These are phyloP conservation scores for Melitaea cinxia DNA, from an alignment of 1,140 invertebrate species.

Conservation along the genomic window DNA sequence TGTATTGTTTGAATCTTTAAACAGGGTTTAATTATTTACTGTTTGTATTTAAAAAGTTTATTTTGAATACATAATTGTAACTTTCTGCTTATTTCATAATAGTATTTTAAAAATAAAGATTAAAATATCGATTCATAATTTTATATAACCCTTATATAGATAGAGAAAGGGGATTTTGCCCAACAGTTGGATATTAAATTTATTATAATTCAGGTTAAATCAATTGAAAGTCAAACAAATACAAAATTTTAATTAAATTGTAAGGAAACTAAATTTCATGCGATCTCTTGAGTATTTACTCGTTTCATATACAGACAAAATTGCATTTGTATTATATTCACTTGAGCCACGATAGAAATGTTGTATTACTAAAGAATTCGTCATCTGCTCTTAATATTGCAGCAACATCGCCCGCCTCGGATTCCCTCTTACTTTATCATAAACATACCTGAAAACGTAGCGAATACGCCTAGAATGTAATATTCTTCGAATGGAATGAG, in stretches of 20 bases:
- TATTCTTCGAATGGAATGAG: constrained; percentile 26
- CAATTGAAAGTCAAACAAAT: no score
- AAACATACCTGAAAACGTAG: constrained; percentile 18
- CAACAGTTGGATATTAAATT: no score
- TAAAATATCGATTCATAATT: no score
- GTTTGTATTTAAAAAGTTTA: neutral
- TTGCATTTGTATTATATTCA: constrained; percentile 3
- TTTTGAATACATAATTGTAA: no score
- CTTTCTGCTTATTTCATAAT: no score
- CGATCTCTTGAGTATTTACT: neutral
- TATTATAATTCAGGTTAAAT: no score
- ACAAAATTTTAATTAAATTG: no score
- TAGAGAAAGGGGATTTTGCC: no score
- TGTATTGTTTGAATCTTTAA: neutral
- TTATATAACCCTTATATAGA: no score
- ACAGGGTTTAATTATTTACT: neutral
- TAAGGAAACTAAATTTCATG: neutral
- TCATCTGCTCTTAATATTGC: constrained; percentile 25
- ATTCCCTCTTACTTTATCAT: constrained; percentile 26
- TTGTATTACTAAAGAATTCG: constrained; percentile 27
- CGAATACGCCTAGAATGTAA: constrained; percentile 19
- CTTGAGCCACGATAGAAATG: constrained; percentile 15
- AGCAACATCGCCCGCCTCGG: constrained; percentile 10
- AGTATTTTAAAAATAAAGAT: no score
- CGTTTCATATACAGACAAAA: neutral